Evolutionary conservation across 2,888 invertebrate genomes (phyloP).

Genomic region (Cepaea hortensis): DNA sequence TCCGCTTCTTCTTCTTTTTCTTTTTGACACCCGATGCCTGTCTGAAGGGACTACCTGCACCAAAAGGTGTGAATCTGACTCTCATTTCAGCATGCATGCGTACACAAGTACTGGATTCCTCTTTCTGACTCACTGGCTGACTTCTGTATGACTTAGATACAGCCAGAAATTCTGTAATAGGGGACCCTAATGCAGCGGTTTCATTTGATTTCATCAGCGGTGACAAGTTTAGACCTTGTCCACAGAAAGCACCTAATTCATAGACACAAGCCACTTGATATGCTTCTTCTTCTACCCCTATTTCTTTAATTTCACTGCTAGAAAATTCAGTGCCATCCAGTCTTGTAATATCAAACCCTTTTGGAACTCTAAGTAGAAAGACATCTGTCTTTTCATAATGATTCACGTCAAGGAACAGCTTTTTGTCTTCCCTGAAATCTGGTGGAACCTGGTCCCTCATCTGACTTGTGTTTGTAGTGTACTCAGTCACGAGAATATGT

Average conservation of each 20-base stretch:
- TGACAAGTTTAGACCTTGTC: slow-evolving; percentile 23
- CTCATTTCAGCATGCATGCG: slow-evolving; percentile 29
- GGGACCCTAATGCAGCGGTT: not conserved
- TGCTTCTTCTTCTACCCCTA: slow-evolving; percentile 21
- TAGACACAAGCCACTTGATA: slow-evolving; percentile 20
- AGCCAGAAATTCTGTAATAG: too few relatives aligned
- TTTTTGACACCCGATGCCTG: too few relatives aligned
- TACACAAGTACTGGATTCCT: slow-evolving; percentile 1
- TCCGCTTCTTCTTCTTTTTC: too few relatives aligned
- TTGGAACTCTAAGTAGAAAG: slow-evolving; percentile 26
- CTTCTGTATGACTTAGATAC: slow-evolving; percentile 21
- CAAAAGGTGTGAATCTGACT: too few relatives aligned
- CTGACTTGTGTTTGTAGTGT: too few relatives aligned
- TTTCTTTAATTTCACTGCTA: slow-evolving; percentile 23
- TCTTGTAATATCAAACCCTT: slow-evolving; percentile 35
- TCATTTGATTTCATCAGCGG: slow-evolving; percentile 12
- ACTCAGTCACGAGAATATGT: too few relatives aligned
- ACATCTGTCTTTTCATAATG: slow-evolving; percentile 2
- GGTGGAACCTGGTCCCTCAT: not conserved
- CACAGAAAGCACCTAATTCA: slow-evolving; percentile 31
- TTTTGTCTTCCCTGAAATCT: slow-evolving; percentile 13
- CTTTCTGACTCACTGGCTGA: not conserved
- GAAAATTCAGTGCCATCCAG: slow-evolving; percentile 31
- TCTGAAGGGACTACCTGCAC: too few relatives aligned
- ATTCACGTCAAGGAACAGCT: not conserved